Evolutionary conservation across 1,140 invertebrate genomes (phyloP).

Genomic region (Chlorops oryzae): DNA sequence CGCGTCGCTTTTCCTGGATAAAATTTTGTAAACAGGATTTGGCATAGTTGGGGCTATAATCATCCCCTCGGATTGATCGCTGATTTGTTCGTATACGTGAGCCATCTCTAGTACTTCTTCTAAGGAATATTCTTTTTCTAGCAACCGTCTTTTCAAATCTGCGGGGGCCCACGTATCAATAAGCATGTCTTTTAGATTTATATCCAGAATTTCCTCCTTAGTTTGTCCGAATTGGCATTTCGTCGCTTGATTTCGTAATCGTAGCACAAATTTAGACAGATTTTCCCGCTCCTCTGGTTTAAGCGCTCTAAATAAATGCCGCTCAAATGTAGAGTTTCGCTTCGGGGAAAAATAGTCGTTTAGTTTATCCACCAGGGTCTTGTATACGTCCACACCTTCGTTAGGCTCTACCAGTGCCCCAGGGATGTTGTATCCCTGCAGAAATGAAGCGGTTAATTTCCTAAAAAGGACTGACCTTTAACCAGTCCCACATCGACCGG

Average conservation of each 20-base stretch:
- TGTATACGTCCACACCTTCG: not conserved
- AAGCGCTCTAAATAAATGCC: not conserved
- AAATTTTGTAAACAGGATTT: not conserved
- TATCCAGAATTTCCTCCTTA: slow-evolving; percentile 8
- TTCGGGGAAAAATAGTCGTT: too few relatives aligned
- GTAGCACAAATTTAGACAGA: slow-evolving; percentile 19
- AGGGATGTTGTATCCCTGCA: slow-evolving; percentile 6
- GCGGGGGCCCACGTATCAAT: slow-evolving; percentile 18
- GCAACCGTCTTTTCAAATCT: slow-evolving; percentile 21
- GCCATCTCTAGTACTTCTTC: slow-evolving; percentile 17
- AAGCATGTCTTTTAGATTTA: slow-evolving; percentile 22
- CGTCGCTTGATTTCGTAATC: slow-evolving; percentile 15
- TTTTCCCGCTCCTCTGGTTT: slow-evolving; percentile 8
- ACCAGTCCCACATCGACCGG: too few relatives aligned
- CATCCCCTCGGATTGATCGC: slow-evolving; percentile 9
- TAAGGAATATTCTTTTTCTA: slow-evolving; percentile 19
- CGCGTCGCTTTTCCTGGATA: not conserved
- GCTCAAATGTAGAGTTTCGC: not conserved
- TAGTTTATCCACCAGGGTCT: not conserved
- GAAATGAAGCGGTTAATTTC: too few relatives aligned
- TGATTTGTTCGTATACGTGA: slow-evolving; percentile 20
- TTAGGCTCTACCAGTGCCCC: not conserved
- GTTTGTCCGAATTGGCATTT: slow-evolving; percentile 18
- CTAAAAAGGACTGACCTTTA: too few relatives aligned
- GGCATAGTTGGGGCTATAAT: not conserved